Evolutionary conservation across 2,797 vertebrate genomes (phyloP).

Genomic region (Poeciliopsis turneri): DNA sequence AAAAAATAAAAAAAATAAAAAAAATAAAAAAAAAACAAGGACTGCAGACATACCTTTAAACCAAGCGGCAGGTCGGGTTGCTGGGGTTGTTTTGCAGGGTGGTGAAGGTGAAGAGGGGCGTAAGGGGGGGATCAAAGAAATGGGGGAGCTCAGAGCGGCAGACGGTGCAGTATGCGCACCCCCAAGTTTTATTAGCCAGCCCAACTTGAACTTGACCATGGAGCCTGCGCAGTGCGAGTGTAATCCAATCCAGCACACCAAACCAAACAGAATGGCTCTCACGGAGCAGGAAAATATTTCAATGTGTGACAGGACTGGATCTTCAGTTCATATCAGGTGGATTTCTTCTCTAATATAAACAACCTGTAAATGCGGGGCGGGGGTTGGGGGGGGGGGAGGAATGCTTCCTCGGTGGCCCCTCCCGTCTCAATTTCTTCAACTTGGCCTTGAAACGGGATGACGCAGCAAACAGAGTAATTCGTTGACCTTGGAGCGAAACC

Average conservation of each 20-base stretch:
- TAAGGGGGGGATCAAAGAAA: slow-evolving; percentile 66
- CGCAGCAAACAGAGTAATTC: slow-evolving; percentile 65
- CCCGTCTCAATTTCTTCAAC: slow-evolving; percentile 79
- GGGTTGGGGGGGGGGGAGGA: not conserved
- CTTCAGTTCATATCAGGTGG: not conserved
- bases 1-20: too few relatives aligned
- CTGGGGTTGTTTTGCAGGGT: slow-evolving; percentile 28
- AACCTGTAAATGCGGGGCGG: slow-evolving; percentile 26
- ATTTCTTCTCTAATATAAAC: slow-evolving; percentile 13
- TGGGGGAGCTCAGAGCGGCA: slow-evolving; percentile 48
- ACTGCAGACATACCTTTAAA: not conserved
- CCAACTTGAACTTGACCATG: slow-evolving; percentile 86
- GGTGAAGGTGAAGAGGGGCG: not conserved
- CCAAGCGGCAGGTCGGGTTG: slow-evolving; percentile 2
- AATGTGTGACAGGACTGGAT: slow-evolving; percentile 1
- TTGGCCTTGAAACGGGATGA: slow-evolving; percentile 90
- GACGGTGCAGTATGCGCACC: slow-evolving; percentile 69
- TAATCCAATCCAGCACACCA: slow-evolving; percentile 53
- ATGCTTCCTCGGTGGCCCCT: slow-evolving; percentile 42
- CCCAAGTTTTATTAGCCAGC: slow-evolving; percentile 75
- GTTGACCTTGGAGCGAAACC: slow-evolving; percentile 70
- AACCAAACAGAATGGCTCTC: slow-evolving; percentile 28
- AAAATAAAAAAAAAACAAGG: not conserved
- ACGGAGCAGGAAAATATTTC: slow-evolving; percentile 21
- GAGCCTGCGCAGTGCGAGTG: slow-evolving; percentile 67